Conservation (phyloP, 2,888 invertebrate genomes). For the Torymus texanus region DNA sequence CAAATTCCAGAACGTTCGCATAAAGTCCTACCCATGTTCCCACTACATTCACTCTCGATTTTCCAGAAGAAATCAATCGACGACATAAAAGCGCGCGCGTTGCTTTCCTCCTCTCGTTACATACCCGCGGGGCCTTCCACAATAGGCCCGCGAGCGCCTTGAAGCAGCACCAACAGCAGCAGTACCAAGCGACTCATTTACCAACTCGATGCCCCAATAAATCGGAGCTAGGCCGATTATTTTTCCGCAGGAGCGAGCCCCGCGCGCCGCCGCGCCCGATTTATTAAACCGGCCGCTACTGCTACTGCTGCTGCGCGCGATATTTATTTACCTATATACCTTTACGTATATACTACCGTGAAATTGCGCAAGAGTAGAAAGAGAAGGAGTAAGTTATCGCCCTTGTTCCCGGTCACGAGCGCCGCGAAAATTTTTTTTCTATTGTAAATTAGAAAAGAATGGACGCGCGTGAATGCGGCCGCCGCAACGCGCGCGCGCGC, state of each 20-base stretch:
- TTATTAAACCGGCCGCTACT: slow-evolving; percentile 13
- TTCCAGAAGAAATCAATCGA: neutral
- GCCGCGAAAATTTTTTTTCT: slow-evolving; percentile 13
- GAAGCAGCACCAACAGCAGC: too few relatives aligned
- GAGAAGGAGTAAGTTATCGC: slow-evolving; percentile 17
- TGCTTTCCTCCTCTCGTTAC: too few relatives aligned
- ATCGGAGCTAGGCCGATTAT: slow-evolving; percentile 3
- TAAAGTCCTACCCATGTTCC: too few relatives aligned
- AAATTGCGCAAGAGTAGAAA: slow-evolving; percentile 14
- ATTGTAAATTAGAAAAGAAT: slow-evolving; percentile 35
- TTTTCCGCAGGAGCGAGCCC: neutral
- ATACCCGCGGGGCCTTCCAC: too few relatives aligned
- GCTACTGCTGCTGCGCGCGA: neutral
- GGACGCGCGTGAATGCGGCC: slow-evolving; percentile 1
- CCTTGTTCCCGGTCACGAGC: slow-evolving; percentile 34
- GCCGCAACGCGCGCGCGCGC: too few relatives aligned
- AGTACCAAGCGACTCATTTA: slow-evolving; percentile 7
- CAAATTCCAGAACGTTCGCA: too few relatives aligned
- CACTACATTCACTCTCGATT: neutral
- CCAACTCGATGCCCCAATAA: slow-evolving; percentile 17
- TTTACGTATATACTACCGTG: too few relatives aligned
- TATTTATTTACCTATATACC: slow-evolving; percentile 26
- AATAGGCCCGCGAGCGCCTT: too few relatives aligned
- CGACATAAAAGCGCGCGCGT: too few relatives aligned
- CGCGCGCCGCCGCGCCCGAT: neutral